Evolutionary conservation across 2,113 vertebrate species (phyloP), one percentile per base, ranked within the genome.

Genomic region (Deroptyus accipitrinus): DNA sequence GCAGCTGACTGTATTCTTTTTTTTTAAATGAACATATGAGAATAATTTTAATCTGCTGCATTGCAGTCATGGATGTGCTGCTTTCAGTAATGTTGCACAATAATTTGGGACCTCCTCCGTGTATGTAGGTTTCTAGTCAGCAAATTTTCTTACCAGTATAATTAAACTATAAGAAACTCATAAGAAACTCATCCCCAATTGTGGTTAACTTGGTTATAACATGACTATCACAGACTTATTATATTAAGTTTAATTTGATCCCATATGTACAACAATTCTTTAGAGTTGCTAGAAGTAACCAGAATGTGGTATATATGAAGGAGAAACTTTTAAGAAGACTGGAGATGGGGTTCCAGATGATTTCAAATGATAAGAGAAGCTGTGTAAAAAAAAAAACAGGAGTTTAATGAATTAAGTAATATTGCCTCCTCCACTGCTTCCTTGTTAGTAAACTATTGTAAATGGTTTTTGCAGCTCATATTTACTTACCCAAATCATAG

Each of bases 121-220:
- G 19, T 84, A 28, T 74, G 51, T 31, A 94, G 57, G 55, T 35
- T 59, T 90, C 67, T 81, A 33, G 20, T 90, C 51, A 89, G 30
- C 22, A 94, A 57, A 24, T 85, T 64, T 89, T 91, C 52, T 75
- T 44, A 59, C 11, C 51, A 37, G 35, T 90, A 11, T 51, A 83
- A 70, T 83, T 31, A 48, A 55, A 73, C 33, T 63, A 33, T 88
- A 55, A 31, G 30, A 55, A 31, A 54, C 28, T 54, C 28, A 33
- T 91, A 37, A 61, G 44, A 95, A 95, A 92, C 41, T 62, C 5
- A 52, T 69, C 28, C 61, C 64, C 41, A 86, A 20, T 28, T 79
- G 51, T 72, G 41, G 12, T 59, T 95, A 88, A 85, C 41, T 92
- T 94, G 54, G 33, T 52, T 97, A 74, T 42, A 86, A 75, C 63